Evolutionary conservation across 53 echinoderm and acorn worm species (phyloP).

Genomic region (Temnopleurus reevesii): DNA sequence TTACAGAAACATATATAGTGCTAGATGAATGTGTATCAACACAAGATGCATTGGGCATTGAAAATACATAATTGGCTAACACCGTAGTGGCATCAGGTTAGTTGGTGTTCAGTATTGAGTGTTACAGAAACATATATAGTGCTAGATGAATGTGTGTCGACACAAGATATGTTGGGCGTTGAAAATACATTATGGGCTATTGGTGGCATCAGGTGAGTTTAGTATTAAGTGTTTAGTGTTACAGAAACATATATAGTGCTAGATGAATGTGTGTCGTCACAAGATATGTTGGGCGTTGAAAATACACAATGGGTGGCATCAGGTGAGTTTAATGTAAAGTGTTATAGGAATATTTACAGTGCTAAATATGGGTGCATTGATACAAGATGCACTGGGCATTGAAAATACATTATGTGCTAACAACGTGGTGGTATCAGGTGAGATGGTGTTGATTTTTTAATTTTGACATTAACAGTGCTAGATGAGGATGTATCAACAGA

Average conservation of each 20-base stretch:
- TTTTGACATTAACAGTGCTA: conserved; percentile 69
- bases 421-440: conserved; percentile 96
- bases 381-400: conserved; percentile 74
- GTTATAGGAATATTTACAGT: conserved; percentile 77
- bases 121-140: conserved; percentile 75
- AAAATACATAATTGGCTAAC: conserved; percentile 89
- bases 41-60: conserved; percentile 76
- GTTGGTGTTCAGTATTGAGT: not conserved
- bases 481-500: conserved; percentile 69
- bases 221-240: not conserved
- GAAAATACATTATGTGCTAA: conserved; percentile 93
- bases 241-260: conserved; percentile 78
- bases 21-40: conserved; percentile 69
- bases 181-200: conserved; percentile 93
- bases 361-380: conserved; percentile 65
- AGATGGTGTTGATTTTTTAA: conserved; percentile 1
- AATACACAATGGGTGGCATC: conserved; percentile 98
- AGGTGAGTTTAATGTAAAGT: conserved; percentile 59
- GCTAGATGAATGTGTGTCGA: conserved; percentile 67
- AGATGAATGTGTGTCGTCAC: conserved; percentile 67
- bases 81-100: conserved; percentile 97
- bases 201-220: conserved; percentile 93
- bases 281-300: conserved; percentile 77
- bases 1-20: conserved; percentile 75
- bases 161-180: conserved; percentile 73